Conservation (phyloP, 2,113 vertebrate genomes). For the Cariama cristata region DNA sequence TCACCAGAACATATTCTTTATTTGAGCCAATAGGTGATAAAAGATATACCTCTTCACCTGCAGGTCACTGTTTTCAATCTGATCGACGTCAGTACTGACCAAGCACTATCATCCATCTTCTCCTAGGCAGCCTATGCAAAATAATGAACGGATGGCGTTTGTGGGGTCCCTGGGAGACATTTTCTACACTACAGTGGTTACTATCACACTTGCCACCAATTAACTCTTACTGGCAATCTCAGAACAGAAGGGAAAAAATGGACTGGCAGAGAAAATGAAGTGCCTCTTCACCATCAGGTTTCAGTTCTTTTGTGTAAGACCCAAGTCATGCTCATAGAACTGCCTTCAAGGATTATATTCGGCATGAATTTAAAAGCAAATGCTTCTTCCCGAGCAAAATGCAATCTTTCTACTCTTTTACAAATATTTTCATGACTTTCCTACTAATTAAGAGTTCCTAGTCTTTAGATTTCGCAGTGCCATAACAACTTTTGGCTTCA, state of each 20-base stretch:
- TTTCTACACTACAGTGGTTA: accelerated
- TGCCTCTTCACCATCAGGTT: accelerated
- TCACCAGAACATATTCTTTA: not conserved
- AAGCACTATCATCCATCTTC: not conserved
- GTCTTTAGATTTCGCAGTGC: not conserved
- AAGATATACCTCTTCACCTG: not conserved
- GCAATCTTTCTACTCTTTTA: not conserved
- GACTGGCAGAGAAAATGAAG: no score
- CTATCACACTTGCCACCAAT: not conserved
- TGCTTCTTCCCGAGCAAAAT: not conserved
- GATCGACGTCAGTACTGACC: accelerated
- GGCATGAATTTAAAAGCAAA: not conserved
- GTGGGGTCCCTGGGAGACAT: not conserved
- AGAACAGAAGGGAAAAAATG: accelerated
- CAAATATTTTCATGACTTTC: not conserved
- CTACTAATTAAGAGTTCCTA: not conserved
- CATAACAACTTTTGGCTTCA: not conserved
- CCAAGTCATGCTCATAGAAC: accelerated
- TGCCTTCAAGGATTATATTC: accelerated
- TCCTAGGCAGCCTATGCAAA: not conserved
- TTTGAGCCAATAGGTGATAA: not conserved
- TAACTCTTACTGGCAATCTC: not conserved
- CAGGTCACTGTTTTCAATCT: not conserved
- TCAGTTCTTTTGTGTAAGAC: not conserved
- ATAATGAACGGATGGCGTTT: accelerated